Base-by-base conservation (phyloP, 2,113 vertebrate genomes). In the Tachuris rubrigastra region DNA sequence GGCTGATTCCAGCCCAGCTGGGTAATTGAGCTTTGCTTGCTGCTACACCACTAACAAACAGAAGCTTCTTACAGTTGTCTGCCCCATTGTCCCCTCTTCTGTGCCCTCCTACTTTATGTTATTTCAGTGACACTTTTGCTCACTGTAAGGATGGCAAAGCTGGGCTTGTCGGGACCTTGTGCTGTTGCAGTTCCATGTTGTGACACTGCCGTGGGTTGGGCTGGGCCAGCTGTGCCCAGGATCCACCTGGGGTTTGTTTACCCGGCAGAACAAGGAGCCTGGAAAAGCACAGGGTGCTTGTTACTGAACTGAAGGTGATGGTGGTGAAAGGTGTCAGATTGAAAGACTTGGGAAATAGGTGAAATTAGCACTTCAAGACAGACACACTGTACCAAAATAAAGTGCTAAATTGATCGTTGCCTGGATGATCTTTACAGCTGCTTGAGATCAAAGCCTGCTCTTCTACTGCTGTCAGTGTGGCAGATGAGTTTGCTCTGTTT, bases 121-220 rank as follows among this genome's bases (percentile, higher is more conserved):
- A 94, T 27, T 71, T 74, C 47, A 25, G 60, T 60, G 39, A 87
- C 72, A 7, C 49, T 92, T 77, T 67, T 79, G 66, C 87, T 85
- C 47, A 7, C 19, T 22, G 35, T 74, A 6, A 55, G 42, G 6
- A 10, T 50, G 91, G 60, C 35, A 24, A 3, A 81, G 58, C 39
- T 52, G 93, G 47, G 47, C 65, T 74, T 27, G 14, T 24, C 2
- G 2, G 52, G 88, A 6, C 3, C 37, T 94, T 10, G 14, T 87
- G 91, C 55, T 94, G 88, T 93, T 90, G 95, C 83, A 92, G 84
- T 90, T 47, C 41, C 12, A 10, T 14, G 2, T 93, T 95, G 93
- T 78, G 94, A 77, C 86, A 87, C 65, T 18, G 3, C 75, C 24
- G 72, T 8, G 88, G 85, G 44, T 59, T 58, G 4, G 73, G 76